Conservation (phyloP, 2,797 vertebrate species). For the Coluber constrictor region DNA sequence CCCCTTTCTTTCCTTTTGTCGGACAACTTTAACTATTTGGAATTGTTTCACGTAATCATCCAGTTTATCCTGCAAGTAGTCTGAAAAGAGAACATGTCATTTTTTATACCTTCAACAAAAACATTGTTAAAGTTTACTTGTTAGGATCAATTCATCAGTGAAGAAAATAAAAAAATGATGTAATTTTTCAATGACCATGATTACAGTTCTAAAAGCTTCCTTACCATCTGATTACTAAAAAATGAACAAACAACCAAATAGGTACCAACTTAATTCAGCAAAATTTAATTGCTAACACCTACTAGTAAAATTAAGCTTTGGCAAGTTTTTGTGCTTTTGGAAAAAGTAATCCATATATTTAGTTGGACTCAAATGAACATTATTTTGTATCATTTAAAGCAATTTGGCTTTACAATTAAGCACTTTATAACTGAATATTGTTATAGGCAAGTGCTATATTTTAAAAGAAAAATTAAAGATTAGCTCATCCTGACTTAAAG, state of each 20-base stretch:
- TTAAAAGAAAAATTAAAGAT: neutral
- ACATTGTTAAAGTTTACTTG: neutral
- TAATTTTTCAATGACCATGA: neutral
- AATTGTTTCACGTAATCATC: slow-evolving; percentile 89
- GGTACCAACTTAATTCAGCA: neutral
- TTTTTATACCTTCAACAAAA: slow-evolving; percentile 28
- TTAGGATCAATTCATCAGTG: neutral
- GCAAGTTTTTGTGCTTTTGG: neutral
- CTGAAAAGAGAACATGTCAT: slow-evolving; percentile 69
- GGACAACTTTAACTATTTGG: slow-evolving; percentile 86
- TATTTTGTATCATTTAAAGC: neutral
- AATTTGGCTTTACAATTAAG: neutral
- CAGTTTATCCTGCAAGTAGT: slow-evolving; percentile 85
- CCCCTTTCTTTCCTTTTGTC: slow-evolving; percentile 91
- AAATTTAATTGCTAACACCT: neutral
- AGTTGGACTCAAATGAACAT: neutral
- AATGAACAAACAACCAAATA: neutral
- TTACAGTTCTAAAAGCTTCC: neutral
- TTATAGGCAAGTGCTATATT: neutral
- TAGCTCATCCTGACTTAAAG: neutral
- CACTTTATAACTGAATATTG: neutral
- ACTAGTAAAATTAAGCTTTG: neutral
- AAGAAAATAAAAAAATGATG: neutral
- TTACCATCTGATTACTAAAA: neutral
- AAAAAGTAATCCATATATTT: neutral